Evolutionary conservation across 2,888 invertebrate species (phyloP), one percentile per base, ranked within the genome.

Genomic region (Heliconius hortense): DNA sequence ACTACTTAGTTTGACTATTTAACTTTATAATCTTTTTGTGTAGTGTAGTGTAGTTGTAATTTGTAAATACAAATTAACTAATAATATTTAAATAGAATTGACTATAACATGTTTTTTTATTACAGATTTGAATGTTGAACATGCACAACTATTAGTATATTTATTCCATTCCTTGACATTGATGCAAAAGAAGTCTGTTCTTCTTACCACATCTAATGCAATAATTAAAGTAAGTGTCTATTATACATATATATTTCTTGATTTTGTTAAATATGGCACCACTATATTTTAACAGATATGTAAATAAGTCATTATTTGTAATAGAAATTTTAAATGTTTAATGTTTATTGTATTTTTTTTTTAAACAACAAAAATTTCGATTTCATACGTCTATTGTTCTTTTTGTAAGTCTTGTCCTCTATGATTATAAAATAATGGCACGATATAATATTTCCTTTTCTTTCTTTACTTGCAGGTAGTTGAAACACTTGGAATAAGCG

Each of bases 121-220:
- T 91, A 39, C 91, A 95, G 99, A 99, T 94, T 93, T 99, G 77
- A 99, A 99, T 89, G 98, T 99, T 71, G 99, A 99, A 88, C 99
- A 99, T 90, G 97, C 98, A 0, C 99, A 99, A 89, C 94, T 99
- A 59, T 91, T 99, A 79, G 95, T 99, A 13, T 99, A 99, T 88
- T 94, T 99, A 18, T 99, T 99, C 90, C 99, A 99, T 90, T 98
- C 98, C 0, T 91, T 99, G 77, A 98, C 98, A 83, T 94, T 99
- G 78, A 98, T 98, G 98, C 98, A 99, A 91, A 99, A 99, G 92
- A 99, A 99, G 89, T 97, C 97, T 2, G 97, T 99, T 1, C 94
- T 99, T 59, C 94, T 99, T 13, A 95, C 97, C 82, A 96, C 97
- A 53, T 96, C 97, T 2, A 97, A 97, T 79, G 97, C 94, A 59